Percentiles rank a stretch among this genome's conserved stretches.
Evolutionary conservation across 1,140 invertebrate species (phyloP).

Genomic region (Macrosteles quadrilineatus): DNA sequence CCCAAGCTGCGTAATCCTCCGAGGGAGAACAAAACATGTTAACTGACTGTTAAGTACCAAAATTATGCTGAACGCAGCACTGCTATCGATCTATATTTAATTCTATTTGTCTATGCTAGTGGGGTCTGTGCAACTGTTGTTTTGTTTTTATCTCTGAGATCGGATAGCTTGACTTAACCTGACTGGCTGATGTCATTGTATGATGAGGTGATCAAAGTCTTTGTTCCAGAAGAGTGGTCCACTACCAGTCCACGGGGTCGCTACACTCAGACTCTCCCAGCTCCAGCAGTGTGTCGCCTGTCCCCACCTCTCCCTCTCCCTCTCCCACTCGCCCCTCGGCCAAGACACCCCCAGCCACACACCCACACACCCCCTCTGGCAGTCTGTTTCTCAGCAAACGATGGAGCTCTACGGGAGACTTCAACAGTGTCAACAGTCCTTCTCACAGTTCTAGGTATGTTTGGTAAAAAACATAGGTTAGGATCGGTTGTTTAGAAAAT

Average conservation of each 20-base stretch:
- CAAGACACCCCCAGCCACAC: slow-evolving; percentile 49
- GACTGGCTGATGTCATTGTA: no score
- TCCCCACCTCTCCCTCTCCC: slow-evolving; percentile 76
- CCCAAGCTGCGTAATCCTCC: no score
- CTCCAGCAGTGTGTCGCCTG: slow-evolving; percentile 78
- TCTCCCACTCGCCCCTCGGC: slow-evolving; percentile 66
- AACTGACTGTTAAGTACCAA: no score
- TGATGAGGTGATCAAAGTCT: slow-evolving; percentile 8
- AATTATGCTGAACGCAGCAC: no score
- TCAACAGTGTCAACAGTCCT: slow-evolving; percentile 49
- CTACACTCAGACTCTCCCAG: slow-evolving; percentile 83
- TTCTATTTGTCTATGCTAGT: no score
- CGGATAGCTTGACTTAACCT: no score
- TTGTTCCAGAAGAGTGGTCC: slow-evolving; percentile 64
- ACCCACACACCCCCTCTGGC: slow-evolving; percentile 67
- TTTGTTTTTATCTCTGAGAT: no score
- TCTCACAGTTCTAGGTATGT: slow-evolving; percentile 58
- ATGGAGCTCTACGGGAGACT: slow-evolving; percentile 83
- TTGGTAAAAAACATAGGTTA: no score
- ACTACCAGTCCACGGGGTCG: slow-evolving; percentile 83
- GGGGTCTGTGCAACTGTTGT: no score
- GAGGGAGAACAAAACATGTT: no score
- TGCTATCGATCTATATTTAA: no score
- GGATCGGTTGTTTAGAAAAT: no score
- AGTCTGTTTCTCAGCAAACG: slow-evolving; percentile 72